phyloP scores from a whole-genome alignment of 2,888 invertebrate genomes.

The Tuberolachnus salignus region DNA sequence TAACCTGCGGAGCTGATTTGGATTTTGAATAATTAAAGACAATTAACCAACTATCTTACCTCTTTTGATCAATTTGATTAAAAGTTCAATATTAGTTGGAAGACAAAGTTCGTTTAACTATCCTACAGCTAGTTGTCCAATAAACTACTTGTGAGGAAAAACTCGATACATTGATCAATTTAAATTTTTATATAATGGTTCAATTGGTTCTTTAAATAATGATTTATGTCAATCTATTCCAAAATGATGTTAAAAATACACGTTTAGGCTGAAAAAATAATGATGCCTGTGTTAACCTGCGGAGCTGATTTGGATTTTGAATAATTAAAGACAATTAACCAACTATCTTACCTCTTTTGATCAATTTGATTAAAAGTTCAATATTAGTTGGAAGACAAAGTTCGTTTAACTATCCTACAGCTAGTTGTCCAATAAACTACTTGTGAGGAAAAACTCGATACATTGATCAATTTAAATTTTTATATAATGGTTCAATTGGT shows the following conservation, averaged over 20 bases:
- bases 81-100: conserved; percentile 46
- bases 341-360: conserved; percentile 31
- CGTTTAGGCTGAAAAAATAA: not conserved
- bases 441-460: conserved; percentile 55
- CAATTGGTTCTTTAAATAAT: not conserved
- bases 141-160: conserved; percentile 43
- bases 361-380: conserved; percentile 37
- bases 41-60: conserved; percentile 15
- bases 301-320: conserved; percentile 19
- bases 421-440: not conserved
- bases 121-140: conserved; percentile 16
- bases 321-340: not conserved
- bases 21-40: not conserved
- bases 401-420: conserved; percentile 47
- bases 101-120: conserved; percentile 43
- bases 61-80: conserved; percentile 32
- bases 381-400: conserved; percentile 40
- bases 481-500: not conserved
- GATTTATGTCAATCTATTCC: not conserved
- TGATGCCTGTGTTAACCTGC: conserved; percentile 43
- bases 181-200: not conserved
- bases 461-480: not conserved
- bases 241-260: conserved; percentile 36
- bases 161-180: conserved; percentile 39
- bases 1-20: conserved; percentile 38